Base-by-base conservation (phyloP, 2,113 vertebrate species). In the Leptobrachium leishanense region DNA sequence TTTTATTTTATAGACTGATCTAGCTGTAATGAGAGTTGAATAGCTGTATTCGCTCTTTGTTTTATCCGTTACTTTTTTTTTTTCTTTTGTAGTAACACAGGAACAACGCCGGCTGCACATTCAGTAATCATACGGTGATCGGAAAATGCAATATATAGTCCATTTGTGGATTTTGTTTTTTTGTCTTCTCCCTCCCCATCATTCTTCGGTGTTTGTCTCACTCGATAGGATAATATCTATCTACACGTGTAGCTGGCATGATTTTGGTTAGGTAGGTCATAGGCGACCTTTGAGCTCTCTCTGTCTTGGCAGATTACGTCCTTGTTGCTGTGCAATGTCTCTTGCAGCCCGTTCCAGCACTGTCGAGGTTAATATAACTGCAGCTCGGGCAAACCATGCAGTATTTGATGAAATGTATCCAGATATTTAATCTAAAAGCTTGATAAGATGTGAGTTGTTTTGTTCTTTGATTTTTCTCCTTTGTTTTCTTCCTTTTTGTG, bases 381-480 rank as follows among this genome's bases (percentile, higher is more conserved):
- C 94, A 93, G 94, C 95, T 95, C 95, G 94, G 95, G 93, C 92
- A 94, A 95, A 95, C 95, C 96, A 92, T 96, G 94, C 96, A 98
- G 96, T 99, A 97, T 98, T 98, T 93, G 93, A 95, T 96, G 93
- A 93, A 90, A 95, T 95, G 94, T 95, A 93, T 92, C 20, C 94
- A 91, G 95, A 91, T 97, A 96, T 96, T 96, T 96, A 96, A 94
- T 96, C 92, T 96, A 94, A 94, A 98, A 94, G 95, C 96, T 99
- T 98, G 96, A 98, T 93, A 92, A 96, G 92, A 95, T 95, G 95
- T 95, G 95, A 96, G 95, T 20, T 79, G 5, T 73, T 79, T 57
- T 79, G 13, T 12, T 68, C 67, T 55, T 53, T 31, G 20, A 31
- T 31, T 31, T 31, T 31, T 31, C 20, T 31, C 20, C 20, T 31